Evolutionary conservation across 2,113 vertebrate genomes (phyloP).

Genomic region (Mus spicilegus): DNA sequence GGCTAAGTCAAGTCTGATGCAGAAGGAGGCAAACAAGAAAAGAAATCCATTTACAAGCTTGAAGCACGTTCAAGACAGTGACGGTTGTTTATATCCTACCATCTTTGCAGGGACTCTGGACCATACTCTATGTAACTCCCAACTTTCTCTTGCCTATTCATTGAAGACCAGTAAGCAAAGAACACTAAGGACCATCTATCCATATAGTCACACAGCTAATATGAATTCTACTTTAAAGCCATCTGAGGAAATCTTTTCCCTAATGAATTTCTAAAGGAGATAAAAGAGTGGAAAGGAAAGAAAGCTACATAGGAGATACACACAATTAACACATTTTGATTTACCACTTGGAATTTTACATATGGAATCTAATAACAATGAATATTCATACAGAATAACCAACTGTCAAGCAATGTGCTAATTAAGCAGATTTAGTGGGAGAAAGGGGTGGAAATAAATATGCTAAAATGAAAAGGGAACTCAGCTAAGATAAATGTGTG

Average conservation of each 20-base stretch:
- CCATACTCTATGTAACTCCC: not conserved
- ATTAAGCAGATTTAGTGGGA: slow-evolving; percentile 75
- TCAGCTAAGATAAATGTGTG: slow-evolving; percentile 28
- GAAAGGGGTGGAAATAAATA: slow-evolving; percentile 70
- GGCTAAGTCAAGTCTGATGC: too few relatives aligned
- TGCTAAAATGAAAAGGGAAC: slow-evolving; percentile 72
- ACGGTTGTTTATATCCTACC: not conserved
- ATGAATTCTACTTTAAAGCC: slow-evolving; percentile 3
- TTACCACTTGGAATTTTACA: slow-evolving; percentile 75
- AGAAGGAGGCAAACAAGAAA: not conserved
- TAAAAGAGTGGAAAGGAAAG: not conserved
- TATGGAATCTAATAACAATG: slow-evolving; percentile 75
- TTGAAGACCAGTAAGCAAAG: not conserved
- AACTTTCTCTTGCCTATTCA: not conserved
- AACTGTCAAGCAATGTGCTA: slow-evolving; percentile 80
- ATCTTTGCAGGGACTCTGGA: not conserved
- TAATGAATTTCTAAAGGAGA: slow-evolving; percentile 25
- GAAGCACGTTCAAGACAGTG: not conserved
- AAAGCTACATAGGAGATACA: slow-evolving; percentile 48
- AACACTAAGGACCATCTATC: not conserved
- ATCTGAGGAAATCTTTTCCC: not conserved
- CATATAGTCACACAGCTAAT: not conserved
- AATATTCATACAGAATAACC: slow-evolving; percentile 73
- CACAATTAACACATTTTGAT: slow-evolving; percentile 79
- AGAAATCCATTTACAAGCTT: not conserved